Evolutionary conservation across 2,797 vertebrate species (phyloP).

Genomic region (Rallus crepitans): DNA sequence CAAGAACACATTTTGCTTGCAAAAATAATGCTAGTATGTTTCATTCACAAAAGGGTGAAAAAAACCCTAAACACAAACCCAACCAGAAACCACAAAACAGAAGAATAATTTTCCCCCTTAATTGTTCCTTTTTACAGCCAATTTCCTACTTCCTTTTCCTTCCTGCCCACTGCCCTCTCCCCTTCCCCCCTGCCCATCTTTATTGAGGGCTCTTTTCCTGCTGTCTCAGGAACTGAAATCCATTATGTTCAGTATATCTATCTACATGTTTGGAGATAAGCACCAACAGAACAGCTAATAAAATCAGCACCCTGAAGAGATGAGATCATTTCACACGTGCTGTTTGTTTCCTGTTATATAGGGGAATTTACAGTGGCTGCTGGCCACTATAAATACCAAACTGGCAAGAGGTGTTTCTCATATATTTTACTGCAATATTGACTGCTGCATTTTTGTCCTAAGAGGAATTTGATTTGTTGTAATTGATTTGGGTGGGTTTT

Average conservation of each 20-base stretch:
- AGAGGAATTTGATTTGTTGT: conserved; percentile 29
- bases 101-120: not conserved
- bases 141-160: not conserved
- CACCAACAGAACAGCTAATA: not conserved
- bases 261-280: conserved; percentile 16
- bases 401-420: conserved; percentile 12
- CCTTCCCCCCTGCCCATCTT: not conserved
- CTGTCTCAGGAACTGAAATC: not conserved
- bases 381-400: conserved; percentile 53
- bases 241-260: not conserved
- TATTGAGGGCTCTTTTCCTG: not conserved
- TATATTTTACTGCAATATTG: not conserved
- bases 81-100: not conserved
- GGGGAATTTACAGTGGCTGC: conserved; percentile 39
- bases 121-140: no score
- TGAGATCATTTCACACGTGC: conserved; percentile 49
- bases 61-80: not conserved
- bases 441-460: not conserved
- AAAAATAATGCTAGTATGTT: not conserved
- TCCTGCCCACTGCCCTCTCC: no score
- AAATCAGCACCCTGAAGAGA: conserved; percentile 27
- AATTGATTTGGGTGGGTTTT: conserved; percentile 33
- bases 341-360: conserved; percentile 42
- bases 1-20: not conserved
- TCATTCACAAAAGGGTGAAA: not conserved